Evolutionary conservation across 2,888 invertebrate genomes (phyloP), one percentile per base, ranked within the genome.

Genomic region (Plebejus argus): DNA sequence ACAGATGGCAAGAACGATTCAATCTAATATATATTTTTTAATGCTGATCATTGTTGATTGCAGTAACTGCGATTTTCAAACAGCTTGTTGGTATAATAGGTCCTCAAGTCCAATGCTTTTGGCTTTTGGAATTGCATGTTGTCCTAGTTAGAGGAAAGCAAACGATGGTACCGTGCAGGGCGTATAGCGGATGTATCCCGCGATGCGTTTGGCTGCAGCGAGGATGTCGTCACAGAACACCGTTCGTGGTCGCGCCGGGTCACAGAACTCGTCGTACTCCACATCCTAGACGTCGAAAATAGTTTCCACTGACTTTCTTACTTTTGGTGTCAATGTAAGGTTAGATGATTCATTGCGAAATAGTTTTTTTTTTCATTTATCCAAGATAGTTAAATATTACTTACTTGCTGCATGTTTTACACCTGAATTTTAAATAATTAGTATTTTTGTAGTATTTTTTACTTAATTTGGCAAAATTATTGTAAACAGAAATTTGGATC

Each of bases 181-280:
- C 20, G 97, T 97, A 75, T 90, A 89, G 45, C 95, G 86, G 28
- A 97, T 89, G 5, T 95, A 94, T 70, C 95, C 95, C 81, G 95
- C 94, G 70, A 97, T 95, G 82, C 95, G 95, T 84, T 95, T 95
- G 0, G 96, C 95, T 10, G 97, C 97, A 15, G 96, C 95, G 78
- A 95, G 92, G 78, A 96, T 93, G 80, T 96, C 96, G 81, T 96
- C 95, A 87, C 95, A 96, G 81, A 91, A 92, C 18, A 96, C 88
- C 79, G 87, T 89, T 66, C 87, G 85, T 33, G 93, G 94, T 82
- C 91, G 91, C 86, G 88, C 86, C 10, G 93, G 91, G 79, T 94
- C 92, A 82, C 92, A 93, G 79, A 81, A 85, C 81, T 89, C 90
- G 78, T 93, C 93, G 77, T 83, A 91, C 76, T 90, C 91, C 79